These are phyloP conservation scores for Catalaphyllia jardinei DNA, from an alignment of 64 coral and sea anemone species.

Conservation along the genomic window DNA sequence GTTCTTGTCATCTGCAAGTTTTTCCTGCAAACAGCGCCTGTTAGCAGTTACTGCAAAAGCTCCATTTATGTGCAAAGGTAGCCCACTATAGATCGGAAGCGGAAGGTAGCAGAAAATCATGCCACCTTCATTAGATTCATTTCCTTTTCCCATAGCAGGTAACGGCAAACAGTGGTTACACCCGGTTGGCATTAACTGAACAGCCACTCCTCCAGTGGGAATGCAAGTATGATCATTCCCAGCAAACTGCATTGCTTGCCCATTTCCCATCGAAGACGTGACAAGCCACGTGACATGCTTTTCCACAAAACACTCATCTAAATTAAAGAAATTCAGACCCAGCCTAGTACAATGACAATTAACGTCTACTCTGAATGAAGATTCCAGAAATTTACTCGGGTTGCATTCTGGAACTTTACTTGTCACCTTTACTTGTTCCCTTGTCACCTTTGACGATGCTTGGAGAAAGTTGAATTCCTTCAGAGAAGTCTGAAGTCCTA, in stretches of 20 bases:
- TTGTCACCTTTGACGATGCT: conserved; percentile 45
- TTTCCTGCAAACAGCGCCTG: conserved; percentile 66
- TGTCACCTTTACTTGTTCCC: too few relatives aligned
- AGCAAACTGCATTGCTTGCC: neutral
- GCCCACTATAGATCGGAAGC: conserved; percentile 65
- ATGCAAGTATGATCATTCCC: neutral
- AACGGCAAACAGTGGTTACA: neutral
- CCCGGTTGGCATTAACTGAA: neutral
- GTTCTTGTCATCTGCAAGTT: conserved; percentile 70
- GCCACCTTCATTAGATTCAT: conserved; percentile 1
- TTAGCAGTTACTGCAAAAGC: conserved; percentile 68
- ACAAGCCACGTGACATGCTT: neutral
- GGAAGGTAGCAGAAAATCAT: conserved; percentile 73
- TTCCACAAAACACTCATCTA: neutral
- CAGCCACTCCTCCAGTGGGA: neutral
- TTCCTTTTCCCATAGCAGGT: neutral
- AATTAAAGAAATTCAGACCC: neutral
- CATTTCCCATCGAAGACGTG: conserved; percentile 11
- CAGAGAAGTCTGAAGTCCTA: conserved; percentile 41
- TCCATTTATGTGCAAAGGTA: conserved; percentile 83
- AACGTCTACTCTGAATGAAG: neutral
- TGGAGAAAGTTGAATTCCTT: conserved; percentile 68
- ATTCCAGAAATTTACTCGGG: neutral
- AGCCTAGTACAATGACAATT: neutral
- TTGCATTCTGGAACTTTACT: neutral